Conservation (phyloP, 2,113 vertebrate species). For the Siniperca knerii region DNA sequence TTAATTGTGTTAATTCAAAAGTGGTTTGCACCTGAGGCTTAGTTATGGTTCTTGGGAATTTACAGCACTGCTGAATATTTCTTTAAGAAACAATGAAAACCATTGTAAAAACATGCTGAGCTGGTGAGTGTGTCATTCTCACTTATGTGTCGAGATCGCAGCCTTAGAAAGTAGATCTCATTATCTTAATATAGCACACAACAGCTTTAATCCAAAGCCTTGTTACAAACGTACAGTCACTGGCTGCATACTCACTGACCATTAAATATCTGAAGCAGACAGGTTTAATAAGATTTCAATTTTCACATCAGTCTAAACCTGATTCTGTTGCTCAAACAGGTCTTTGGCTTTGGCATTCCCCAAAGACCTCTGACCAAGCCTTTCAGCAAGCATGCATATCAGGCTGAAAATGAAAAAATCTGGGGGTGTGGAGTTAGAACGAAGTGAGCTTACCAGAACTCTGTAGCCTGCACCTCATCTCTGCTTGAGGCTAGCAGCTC, state of each 20-base stretch:
- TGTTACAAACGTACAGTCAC: slow-evolving; percentile 1
- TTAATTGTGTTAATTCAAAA: slow-evolving; percentile 50
- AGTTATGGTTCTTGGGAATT: background rate
- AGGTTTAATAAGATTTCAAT: slow-evolving; percentile 38
- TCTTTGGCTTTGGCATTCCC: background rate
- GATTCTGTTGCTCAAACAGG: background rate
- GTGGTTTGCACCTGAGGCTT: slow-evolving; percentile 71
- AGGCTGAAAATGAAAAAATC: too few relatives aligned
- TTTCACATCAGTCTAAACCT: slow-evolving; percentile 23
- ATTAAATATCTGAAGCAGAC: slow-evolving; percentile 11
- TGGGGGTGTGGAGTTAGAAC: too few relatives aligned
- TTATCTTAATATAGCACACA: slow-evolving; percentile 69
- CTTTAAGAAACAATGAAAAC: slow-evolving; percentile 50
- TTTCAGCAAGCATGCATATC: too few relatives aligned
- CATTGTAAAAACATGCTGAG: slow-evolving; percentile 40
- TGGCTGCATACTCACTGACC: background rate
- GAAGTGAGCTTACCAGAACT: background rate
- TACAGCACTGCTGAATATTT: slow-evolving; percentile 5
- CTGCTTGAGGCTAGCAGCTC: background rate
- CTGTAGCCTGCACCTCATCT: background rate
- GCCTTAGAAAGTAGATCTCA: slow-evolving; percentile 67
- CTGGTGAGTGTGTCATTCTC: background rate
- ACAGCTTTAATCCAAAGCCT: slow-evolving; percentile 65
- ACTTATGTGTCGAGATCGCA: slow-evolving; percentile 56
- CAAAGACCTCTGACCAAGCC: background rate